Conservation (phyloP, 2,797 vertebrate species). For the Myioborus miniatus region DNA sequence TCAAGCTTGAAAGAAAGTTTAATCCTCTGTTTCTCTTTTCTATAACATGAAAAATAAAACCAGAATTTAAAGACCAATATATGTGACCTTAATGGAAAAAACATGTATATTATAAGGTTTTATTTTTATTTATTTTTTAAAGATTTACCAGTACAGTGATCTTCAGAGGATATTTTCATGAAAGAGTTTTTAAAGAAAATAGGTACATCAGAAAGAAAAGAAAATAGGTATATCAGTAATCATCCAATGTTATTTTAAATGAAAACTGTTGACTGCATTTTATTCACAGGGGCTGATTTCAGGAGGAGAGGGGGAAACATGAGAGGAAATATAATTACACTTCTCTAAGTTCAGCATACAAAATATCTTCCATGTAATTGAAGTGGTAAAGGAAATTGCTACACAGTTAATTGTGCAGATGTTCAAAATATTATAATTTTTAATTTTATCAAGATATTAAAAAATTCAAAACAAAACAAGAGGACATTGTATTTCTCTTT, state of each 20-base stretch:
- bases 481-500: not conserved
- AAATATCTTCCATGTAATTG: not conserved
- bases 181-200: not conserved
- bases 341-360: not conserved
- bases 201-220: not conserved
- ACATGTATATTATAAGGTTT: accelerated
- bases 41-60: not conserved
- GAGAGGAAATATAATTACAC: not conserved
- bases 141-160: not conserved
- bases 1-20: not conserved
- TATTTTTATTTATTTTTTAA: not conserved
- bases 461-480: not conserved
- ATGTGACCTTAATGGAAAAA: not conserved
- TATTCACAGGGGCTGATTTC: not conserved
- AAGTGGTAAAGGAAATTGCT: not conserved
- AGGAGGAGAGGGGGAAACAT: not conserved
- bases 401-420: not conserved
- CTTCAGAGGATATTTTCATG: not conserved
- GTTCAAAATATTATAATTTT: not conserved
- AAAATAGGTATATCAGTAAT: not conserved
- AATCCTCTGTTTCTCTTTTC: not conserved
- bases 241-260: not conserved
- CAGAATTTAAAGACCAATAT: not conserved
- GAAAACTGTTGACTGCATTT: not conserved
- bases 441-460: not conserved